Evolutionary conservation across 2,113 vertebrate species (phyloP).

Genomic region (Haemorhous mexicanus): DNA sequence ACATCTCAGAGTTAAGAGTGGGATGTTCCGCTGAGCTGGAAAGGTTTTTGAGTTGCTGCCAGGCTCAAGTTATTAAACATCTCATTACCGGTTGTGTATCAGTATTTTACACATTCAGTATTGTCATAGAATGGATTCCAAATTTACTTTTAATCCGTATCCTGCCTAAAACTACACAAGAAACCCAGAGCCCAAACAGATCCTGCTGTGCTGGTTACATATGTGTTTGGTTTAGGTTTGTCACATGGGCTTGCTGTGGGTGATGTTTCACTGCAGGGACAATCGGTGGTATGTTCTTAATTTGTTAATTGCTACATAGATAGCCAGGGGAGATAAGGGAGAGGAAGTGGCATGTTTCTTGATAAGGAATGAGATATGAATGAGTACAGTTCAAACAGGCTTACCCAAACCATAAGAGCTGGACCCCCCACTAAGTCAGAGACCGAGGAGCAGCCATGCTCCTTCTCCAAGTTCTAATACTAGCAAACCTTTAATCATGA

Average conservation of each 20-base stretch:
- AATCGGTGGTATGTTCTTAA: not conserved
- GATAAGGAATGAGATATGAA: not conserved
- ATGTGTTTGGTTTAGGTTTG: not conserved
- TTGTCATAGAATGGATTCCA: not conserved
- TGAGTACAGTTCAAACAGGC: not conserved
- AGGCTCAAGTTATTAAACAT: not conserved
- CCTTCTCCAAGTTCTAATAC: not conserved
- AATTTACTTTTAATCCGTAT: not conserved
- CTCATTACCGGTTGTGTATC: fast-evolving
- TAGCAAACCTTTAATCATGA: not conserved
- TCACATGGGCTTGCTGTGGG: not conserved
- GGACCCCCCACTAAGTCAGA: not conserved
- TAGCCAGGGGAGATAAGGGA: not conserved
- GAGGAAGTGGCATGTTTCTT: not conserved
- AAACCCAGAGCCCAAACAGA: not conserved
- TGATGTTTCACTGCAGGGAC: not conserved
- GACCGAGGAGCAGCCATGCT: not conserved
- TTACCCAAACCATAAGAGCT: not conserved
- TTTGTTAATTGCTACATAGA: not conserved
- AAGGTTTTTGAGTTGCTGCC: not conserved
- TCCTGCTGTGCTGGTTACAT: not conserved
- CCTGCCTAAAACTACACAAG: not conserved
- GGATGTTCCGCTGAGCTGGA: not conserved
- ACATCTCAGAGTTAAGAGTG: not conserved
- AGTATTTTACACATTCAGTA: fast-evolving